These are phyloP conservation scores for Antechinus flavipes DNA, from an alignment of 2,113 vertebrate species.

Conservation along the genomic window DNA sequence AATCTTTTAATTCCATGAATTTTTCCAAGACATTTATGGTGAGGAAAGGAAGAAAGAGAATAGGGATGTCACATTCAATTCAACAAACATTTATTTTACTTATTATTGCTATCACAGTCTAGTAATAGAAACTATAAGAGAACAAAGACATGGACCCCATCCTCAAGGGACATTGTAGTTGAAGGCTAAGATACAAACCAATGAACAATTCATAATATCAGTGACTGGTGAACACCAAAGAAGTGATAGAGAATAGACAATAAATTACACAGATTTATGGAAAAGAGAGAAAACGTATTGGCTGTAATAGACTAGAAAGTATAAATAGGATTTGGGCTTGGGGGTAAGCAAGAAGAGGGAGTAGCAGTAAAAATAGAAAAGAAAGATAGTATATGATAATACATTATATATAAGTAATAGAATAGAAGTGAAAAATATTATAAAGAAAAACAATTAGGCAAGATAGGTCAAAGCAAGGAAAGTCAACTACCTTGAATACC, in stretches of 20 bases:
- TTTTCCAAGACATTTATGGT: background rate
- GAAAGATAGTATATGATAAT: background rate
- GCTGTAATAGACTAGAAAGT: background rate
- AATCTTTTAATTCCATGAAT: background rate
- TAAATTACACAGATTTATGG: background rate
- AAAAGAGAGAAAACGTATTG: background rate
- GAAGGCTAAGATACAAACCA: background rate
- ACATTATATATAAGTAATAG: too few relatives aligned
- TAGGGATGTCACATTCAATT: background rate
- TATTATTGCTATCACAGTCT: background rate
- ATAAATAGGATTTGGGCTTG: background rate
- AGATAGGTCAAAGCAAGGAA: background rate
- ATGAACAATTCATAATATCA: background rate
- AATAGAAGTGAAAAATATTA: background rate
- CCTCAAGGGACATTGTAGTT: background rate
- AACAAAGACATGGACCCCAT: background rate
- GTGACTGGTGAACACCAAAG: background rate
- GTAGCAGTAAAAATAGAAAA: background rate
- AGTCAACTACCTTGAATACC: background rate
- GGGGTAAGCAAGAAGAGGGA: background rate
- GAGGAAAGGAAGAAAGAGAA: background rate
- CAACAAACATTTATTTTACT: background rate
- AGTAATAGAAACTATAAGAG: background rate
- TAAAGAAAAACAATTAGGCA: background rate
- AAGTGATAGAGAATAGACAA: background rate